These are phyloP conservation scores for Macrosteles quadrilineatus DNA, from an alignment of 1,140 invertebrate species.

Conservation along the genomic window DNA sequence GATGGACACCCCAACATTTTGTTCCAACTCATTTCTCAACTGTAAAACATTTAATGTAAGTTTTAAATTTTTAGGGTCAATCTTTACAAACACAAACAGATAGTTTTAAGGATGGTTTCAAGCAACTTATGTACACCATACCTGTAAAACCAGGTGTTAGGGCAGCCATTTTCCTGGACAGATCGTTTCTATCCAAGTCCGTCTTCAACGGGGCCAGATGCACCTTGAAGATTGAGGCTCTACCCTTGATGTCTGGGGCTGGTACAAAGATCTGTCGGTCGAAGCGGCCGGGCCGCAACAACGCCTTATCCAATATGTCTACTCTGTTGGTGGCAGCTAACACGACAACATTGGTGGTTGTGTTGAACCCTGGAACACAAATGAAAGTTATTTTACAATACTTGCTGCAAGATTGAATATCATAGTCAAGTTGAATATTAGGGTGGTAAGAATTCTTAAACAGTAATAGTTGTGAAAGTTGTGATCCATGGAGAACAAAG, in stretches of 20 bases:
- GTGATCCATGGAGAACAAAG: no score
- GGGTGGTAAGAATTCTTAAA: no score
- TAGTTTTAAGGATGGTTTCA: no score
- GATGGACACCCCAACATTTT: no score
- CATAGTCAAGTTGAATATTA: no score
- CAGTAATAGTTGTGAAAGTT: no score
- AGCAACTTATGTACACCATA: slow-evolving; percentile 48
- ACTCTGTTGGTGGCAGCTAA: slow-evolving; percentile 97
- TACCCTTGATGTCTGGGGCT: slow-evolving; percentile 98
- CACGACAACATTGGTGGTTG: slow-evolving; percentile 96
- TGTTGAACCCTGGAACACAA: slow-evolving; percentile 80
- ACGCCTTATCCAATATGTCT: slow-evolving; percentile 95
- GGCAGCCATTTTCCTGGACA: slow-evolving; percentile 93
- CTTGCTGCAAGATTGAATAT: no score
- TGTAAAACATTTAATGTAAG: no score
- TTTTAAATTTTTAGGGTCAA: no score
- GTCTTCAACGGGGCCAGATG: slow-evolving; percentile 91
- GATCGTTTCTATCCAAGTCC: slow-evolving; percentile 80
- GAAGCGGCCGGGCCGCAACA: slow-evolving; percentile 95
- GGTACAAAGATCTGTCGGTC: slow-evolving; percentile 98
- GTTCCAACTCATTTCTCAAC: no score
- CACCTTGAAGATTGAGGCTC: slow-evolving; percentile 88
- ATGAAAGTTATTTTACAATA: no score
- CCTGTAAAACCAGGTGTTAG: slow-evolving; percentile 94
- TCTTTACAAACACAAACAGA: no score